phyloP scores from a whole-genome alignment of 2,888 invertebrate genomes.

The Trachelus troglodyta region DNA sequence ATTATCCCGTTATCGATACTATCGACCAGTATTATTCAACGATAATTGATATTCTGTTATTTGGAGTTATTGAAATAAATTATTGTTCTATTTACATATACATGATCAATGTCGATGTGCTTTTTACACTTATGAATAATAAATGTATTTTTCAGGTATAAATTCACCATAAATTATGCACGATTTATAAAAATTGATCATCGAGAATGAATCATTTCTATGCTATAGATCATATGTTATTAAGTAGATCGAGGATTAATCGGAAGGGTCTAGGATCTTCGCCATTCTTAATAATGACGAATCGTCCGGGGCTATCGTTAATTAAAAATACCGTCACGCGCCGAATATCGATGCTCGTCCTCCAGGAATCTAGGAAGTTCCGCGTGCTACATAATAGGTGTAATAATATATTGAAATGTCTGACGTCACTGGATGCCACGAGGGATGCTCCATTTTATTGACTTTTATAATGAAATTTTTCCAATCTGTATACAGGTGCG shows the following conservation, averaged over 20 bases:
- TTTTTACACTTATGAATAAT: neutral
- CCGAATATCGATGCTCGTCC: constrained; percentile 48
- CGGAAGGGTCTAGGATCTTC: neutral
- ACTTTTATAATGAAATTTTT: constrained; percentile 30
- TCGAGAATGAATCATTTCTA: neutral
- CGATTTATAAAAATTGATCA: neutral
- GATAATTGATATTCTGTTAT: neutral
- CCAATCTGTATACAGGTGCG: neutral
- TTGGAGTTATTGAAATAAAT: neutral
- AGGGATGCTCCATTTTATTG: constrained; percentile 40
- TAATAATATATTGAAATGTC: constrained; percentile 13
- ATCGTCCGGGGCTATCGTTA: constrained; percentile 26
- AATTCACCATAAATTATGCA: neutral
- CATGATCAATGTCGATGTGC: neutral
- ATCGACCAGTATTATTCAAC: neutral
- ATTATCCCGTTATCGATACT: no score
- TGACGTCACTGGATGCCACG: constrained; percentile 1
- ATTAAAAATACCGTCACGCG: constrained; percentile 57
- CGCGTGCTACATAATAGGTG: constrained; percentile 1
- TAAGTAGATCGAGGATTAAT: neutral
- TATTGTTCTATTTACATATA: neutral
- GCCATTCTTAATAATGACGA: neutral
- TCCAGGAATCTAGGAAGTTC: neutral
- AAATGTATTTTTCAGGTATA: neutral
- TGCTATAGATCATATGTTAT: neutral